Evolutionary conservation across 2,888 invertebrate genomes (phyloP), one percentile per base, ranked within the genome.

Genomic region (Syrista parreyssii): DNA sequence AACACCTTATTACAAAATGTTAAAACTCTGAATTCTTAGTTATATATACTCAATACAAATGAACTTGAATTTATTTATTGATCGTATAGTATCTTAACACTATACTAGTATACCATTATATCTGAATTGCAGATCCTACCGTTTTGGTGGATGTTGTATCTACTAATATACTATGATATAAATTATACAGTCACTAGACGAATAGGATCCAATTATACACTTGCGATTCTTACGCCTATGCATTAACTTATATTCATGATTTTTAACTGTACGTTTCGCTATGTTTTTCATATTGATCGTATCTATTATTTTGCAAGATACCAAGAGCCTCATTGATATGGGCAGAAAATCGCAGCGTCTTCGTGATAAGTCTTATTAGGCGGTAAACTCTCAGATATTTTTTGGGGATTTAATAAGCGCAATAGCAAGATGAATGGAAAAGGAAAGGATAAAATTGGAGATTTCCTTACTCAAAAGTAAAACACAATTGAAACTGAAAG

Each of bases 1-100:
- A 36, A 75, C 75, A 40, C 77, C 76, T 78, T 77, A 75, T 82
- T 81, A 81, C 76, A 82, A 81, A 81, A 81, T 81, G 6, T 77
- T 74, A 68, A 77, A 77, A 77, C 74, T 68, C 55, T 68, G 36
- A 68, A 74, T 68, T 68, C 55, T 73, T 77, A 68, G 36, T 12
- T 74, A 74, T 6, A 74, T 11, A 23, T 34, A 74, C 30, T 23
- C 30, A 23, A 35, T 74, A 74, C 23, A 74, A 74, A 74, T 35
- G 30, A 35, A 23, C 3, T 23, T 35, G n/a, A 74, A 74, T 36
- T 36, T 23, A 23, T 23, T 74, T 35, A 74, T 74, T 32, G 34
- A 30, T 74, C 71, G 15, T 9, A 71, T 31, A 31, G 33, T 71
- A 71, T 71, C 15, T 31, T 71, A 55, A 55, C 23, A 23, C 55